A percentile compares a stretch with the other conserved stretches of the same genome.
Conservation (phyloP, 2,888 invertebrate genomes). For the Dynastes tityus region DNA sequence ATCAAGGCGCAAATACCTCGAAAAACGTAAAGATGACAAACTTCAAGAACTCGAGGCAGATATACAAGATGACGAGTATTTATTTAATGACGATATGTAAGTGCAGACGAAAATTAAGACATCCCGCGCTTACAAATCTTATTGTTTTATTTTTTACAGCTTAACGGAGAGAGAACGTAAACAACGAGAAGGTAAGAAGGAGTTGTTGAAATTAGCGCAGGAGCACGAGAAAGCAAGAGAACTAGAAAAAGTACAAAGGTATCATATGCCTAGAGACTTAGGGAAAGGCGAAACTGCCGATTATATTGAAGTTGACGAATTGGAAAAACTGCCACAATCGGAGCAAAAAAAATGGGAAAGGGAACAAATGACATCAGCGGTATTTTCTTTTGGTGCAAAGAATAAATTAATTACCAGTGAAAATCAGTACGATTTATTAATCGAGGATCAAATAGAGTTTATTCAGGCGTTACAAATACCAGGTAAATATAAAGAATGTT, state of each 20-base stretch:
- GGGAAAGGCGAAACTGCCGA: slow-evolving; percentile 82
- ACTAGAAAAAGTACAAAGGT: slow-evolving; percentile 92
- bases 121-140: too few relatives aligned
- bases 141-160: slow-evolving; percentile 71
- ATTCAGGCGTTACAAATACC: slow-evolving; percentile 91
- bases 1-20: slow-evolving; percentile 94
- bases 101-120: slow-evolving; percentile 62
- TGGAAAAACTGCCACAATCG: slow-evolving; percentile 87
- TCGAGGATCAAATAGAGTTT: slow-evolving; percentile 98
- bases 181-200: slow-evolving; percentile 92
- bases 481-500: slow-evolving; percentile 69
- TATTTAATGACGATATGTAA: slow-evolving; percentile 92
- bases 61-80: slow-evolving; percentile 95
- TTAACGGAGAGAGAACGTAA: slow-evolving; percentile 89
- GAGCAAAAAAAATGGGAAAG: slow-evolving; percentile 98
- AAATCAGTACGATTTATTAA: slow-evolving; percentile 91
- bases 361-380: slow-evolving; percentile 94
- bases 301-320: slow-evolving; percentile 89
- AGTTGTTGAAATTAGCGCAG: slow-evolving; percentile 90
- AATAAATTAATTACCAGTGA: slow-evolving; percentile 77
- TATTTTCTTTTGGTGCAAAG: slow-evolving; percentile 94
- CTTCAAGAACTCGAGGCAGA: slow-evolving; percentile 95
- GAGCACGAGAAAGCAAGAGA: slow-evolving; percentile 97
- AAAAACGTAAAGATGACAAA: slow-evolving; percentile 97
- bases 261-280: slow-evolving; percentile 93